phyloP scores from a whole-genome alignment of 2,888 invertebrate species.

The Metopia argyrocephala region DNA sequence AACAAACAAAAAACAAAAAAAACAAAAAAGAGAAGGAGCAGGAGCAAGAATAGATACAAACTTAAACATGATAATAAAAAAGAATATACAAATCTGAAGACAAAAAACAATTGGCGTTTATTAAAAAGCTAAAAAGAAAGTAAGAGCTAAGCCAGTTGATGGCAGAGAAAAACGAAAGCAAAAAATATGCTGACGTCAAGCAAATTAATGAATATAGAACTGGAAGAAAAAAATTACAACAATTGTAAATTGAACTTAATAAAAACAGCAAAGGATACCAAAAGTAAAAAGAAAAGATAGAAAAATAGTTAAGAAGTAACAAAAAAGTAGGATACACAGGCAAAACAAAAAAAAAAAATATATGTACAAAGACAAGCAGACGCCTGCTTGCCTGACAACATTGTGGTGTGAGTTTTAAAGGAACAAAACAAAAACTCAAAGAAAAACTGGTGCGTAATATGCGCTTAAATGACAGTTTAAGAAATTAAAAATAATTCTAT shows the following conservation, averaged over 20 bases:
- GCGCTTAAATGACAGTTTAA: conserved; percentile 38
- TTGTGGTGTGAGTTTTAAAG: conserved; percentile 25
- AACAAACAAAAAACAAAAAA: background rate
- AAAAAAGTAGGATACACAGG: conserved; percentile 34
- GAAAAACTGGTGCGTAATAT: conserved; percentile 19
- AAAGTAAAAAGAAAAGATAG: background rate
- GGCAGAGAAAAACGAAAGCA: background rate
- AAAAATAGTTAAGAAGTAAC: background rate
- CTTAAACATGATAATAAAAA: conserved; percentile 25
- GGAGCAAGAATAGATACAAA: conserved; percentile 21
- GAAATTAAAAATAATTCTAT: conserved; percentile 19
- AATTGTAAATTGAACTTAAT: conserved; percentile 33
- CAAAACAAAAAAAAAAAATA: conserved; percentile 12
- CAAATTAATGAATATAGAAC: conserved; percentile 29
- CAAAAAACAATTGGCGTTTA: conserved; percentile 43
- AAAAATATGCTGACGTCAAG: conserved; percentile 56
- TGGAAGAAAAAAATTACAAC: conserved; percentile 16
- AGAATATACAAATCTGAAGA: conserved; percentile 7
- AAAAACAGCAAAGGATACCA: conserved; percentile 17
- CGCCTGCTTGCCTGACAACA: conserved; percentile 38
- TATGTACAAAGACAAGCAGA: conserved; percentile 39
- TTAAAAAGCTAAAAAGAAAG: conserved; percentile 10
- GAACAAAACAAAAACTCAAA: background rate
- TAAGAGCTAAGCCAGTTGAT: conserved; percentile 24
- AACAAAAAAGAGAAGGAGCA: background rate